Conservation (phyloP, 2,113 vertebrate genomes). For the Oreochromis tanganicae region DNA sequence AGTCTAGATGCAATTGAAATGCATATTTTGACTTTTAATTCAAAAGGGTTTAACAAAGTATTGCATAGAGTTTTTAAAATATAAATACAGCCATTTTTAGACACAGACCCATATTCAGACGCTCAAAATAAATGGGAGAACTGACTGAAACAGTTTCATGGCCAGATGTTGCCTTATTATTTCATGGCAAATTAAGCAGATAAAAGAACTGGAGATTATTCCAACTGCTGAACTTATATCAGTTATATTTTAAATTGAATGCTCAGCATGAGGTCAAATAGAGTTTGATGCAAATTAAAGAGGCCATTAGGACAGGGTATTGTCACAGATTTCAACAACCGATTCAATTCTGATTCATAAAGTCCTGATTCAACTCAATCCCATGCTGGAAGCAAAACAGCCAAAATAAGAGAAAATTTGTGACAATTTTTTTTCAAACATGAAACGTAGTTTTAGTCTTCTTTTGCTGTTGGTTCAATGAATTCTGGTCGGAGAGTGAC, state of each 20-base stretch:
- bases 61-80: not conserved
- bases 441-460: not conserved
- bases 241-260: not conserved
- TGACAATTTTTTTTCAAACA: not conserved
- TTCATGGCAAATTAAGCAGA: not conserved
- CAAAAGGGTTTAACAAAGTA: not conserved
- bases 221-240: not conserved
- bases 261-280: not conserved
- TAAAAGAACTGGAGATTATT: not conserved
- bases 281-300: not conserved
- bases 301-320: not conserved
- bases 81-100: not conserved
- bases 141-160: not conserved
- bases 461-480: not conserved
- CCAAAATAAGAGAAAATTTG: not conserved
- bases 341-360: not conserved
- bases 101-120: not conserved
- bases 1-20: too few species aligned
- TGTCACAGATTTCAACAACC: not conserved
- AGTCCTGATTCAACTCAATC: not conserved
- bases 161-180: not conserved
- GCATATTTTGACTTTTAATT: not conserved
- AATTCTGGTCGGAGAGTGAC: not conserved
- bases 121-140: not conserved
- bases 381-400: not conserved